These are phyloP conservation scores for Gryon sp. DNA, from an alignment of 1,140 invertebrate genomes.

Conservation along the genomic window DNA sequence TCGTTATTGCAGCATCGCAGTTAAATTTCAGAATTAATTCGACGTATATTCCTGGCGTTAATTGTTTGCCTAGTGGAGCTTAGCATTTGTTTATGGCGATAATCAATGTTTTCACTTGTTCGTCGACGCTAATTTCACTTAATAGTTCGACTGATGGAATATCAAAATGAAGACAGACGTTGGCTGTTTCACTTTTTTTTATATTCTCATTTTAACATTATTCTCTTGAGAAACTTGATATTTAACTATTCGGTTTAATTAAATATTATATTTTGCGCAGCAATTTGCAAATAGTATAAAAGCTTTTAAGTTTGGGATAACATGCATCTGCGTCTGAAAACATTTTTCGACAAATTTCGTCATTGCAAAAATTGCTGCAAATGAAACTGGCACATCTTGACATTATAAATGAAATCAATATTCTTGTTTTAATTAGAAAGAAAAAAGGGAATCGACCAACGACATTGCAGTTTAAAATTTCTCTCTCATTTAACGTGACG, in stretches of 20 bases:
- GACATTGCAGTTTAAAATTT: slow-evolving; percentile 11
- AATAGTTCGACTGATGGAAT: not conserved
- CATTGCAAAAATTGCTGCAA: too few relatives aligned
- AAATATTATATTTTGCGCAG: too few relatives aligned
- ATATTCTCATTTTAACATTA: too few relatives aligned
- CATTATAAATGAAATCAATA: slow-evolving; percentile 16
- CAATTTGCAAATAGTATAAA: too few relatives aligned
- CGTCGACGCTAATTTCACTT: slow-evolving; percentile 8
- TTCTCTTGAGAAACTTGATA: too few relatives aligned
- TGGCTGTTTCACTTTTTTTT: too few relatives aligned
- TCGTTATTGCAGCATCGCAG: slow-evolving; percentile 34
- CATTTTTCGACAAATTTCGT: too few relatives aligned
- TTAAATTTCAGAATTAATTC: slow-evolving; percentile 43
- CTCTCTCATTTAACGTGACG: slow-evolving; percentile 19
- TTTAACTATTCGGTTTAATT: too few relatives aligned
- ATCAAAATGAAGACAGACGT: not conserved
- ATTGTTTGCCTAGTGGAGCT: slow-evolving; percentile 18
- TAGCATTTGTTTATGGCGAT: slow-evolving; percentile 27
- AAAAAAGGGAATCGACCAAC: slow-evolving; percentile 18
- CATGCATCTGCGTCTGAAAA: too few relatives aligned
- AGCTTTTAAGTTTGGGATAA: too few relatives aligned
- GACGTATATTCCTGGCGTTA: slow-evolving; percentile 14
- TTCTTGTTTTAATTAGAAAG: slow-evolving; percentile 3
- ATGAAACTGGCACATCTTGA: not conserved
- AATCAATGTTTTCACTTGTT: slow-evolving; percentile 17